phyloP scores from a whole-genome alignment of 1,140 invertebrate genomes.

The Stegodyphus mimosarum region DNA sequence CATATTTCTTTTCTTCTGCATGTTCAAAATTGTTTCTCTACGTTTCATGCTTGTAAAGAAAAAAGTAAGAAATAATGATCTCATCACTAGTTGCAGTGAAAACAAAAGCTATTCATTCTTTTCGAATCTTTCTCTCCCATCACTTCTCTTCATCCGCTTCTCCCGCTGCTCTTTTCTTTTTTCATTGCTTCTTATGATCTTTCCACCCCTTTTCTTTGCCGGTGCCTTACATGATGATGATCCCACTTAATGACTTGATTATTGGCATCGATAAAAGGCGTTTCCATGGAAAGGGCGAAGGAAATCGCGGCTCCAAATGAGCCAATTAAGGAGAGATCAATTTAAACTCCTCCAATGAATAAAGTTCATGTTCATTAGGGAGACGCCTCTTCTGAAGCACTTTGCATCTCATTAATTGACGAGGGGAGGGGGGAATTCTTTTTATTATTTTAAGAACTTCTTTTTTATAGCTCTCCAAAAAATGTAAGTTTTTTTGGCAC shows the following conservation, averaged over 20 bases:
- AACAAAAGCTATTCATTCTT: slow-evolving; percentile 6
- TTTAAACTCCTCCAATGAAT: slow-evolving; percentile 49
- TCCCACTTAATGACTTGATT: slow-evolving; percentile 50
- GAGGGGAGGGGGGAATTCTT: background rate
- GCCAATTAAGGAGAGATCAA: slow-evolving; percentile 52
- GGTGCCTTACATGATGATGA: slow-evolving; percentile 27
- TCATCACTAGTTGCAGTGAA: slow-evolving; percentile 11
- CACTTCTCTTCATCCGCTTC: too few species aligned
- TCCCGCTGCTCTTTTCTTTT: background rate
- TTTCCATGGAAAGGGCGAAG: slow-evolving; percentile 38
- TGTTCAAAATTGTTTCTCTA: too few species aligned
- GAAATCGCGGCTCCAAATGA: slow-evolving; percentile 45
- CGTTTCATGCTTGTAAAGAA: background rate
- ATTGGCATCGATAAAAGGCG: slow-evolving; percentile 54
- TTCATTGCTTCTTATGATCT: background rate
- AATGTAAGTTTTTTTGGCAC: background rate
- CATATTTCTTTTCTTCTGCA: too few species aligned
- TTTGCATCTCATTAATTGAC: slow-evolving; percentile 56
- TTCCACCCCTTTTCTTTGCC: background rate
- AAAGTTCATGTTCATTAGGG: slow-evolving; percentile 50
- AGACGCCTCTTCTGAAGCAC: slow-evolving; percentile 36
- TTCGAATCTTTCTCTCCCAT: background rate
- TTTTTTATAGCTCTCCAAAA: slow-evolving; percentile 5
- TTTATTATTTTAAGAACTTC: background rate
- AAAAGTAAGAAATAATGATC: slow-evolving; percentile 23